These are phyloP conservation scores for Choloepus didactylus DNA, from an alignment of 2,797 vertebrate genomes.

Conservation along the genomic window DNA sequence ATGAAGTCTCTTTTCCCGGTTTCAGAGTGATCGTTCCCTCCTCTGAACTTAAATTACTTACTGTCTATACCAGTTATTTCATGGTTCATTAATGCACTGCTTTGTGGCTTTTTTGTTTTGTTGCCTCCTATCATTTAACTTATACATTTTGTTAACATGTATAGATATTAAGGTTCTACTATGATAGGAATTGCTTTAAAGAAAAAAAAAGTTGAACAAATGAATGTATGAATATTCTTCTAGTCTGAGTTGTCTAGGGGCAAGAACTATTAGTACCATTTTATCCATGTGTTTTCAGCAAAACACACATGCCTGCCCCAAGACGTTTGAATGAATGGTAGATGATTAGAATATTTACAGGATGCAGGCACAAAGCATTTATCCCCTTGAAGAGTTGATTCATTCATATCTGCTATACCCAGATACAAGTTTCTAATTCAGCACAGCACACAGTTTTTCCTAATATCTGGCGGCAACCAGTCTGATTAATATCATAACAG, in stretches of 20 bases:
- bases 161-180: conserved; percentile 34
- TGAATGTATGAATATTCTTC: conserved; percentile 1
- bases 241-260: neutral
- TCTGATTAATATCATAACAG: conserved; percentile 31
- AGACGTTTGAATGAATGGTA: neutral
- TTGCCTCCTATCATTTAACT: neutral
- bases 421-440: conserved; percentile 8
- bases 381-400: neutral
- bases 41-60: neutral
- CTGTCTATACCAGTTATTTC: neutral
- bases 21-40: neutral
- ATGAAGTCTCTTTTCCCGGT: neutral
- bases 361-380: neutral
- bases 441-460: neutral
- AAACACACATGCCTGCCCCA: no score
- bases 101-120: neutral
- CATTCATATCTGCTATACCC: neutral
- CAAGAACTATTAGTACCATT: neutral
- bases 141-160: conserved; percentile 42
- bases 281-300: neutral
- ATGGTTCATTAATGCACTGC: neutral
- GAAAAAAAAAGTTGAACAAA: neutral
- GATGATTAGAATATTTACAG: neutral
- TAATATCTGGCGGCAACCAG: neutral
- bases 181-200: neutral